These are phyloP conservation scores for Cryptus viduatorius DNA, from an alignment of 2,888 invertebrate genomes.

Conservation along the genomic window DNA sequence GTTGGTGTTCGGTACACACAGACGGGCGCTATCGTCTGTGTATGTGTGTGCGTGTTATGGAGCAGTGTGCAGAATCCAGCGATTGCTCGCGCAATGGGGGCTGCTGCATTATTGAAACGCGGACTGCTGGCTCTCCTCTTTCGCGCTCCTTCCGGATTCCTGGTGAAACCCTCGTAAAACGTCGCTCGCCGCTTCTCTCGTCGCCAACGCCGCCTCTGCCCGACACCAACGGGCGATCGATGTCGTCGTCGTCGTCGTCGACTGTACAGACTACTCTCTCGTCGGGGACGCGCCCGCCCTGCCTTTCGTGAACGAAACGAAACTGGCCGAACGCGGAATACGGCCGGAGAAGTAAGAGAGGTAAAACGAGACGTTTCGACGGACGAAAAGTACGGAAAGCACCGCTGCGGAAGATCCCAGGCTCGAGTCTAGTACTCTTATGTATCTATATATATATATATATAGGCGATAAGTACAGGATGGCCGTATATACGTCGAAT, in stretches of 20 bases:
- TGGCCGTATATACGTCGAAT: no score
- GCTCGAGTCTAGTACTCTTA: background rate
- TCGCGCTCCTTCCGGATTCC: slow-evolving; percentile 66
- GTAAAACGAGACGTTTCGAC: slow-evolving; percentile 19
- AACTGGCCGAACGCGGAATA: slow-evolving; percentile 53
- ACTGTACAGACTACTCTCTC: slow-evolving; percentile 42
- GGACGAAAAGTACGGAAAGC: slow-evolving; percentile 30
- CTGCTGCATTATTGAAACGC: slow-evolving; percentile 65
- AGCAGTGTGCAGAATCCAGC: slow-evolving; percentile 10
- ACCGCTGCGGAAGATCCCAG: slow-evolving; percentile 42
- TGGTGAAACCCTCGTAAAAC: slow-evolving; percentile 66
- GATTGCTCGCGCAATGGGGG: slow-evolving; percentile 6
- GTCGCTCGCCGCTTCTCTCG: slow-evolving; percentile 54
- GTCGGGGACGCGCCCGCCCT: slow-evolving; percentile 37
- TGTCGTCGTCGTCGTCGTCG: slow-evolving; percentile 60
- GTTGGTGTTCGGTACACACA: background rate
- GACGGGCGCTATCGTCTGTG: no score
- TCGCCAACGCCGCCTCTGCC: slow-evolving; percentile 47
- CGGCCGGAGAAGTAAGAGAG: slow-evolving; percentile 16
- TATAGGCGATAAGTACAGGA: background rate
- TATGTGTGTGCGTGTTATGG: background rate
- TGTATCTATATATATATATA: background rate
- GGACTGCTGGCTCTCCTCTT: slow-evolving; percentile 52
- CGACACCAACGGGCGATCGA: slow-evolving; percentile 66
- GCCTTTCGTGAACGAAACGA: slow-evolving; percentile 22